A percentile compares a stretch with the other conserved stretches of the same genome.
These are phyloP conservation scores for Lithophane ornitopus DNA, from an alignment of 2,888 invertebrate genomes.

Conservation along the genomic window DNA sequence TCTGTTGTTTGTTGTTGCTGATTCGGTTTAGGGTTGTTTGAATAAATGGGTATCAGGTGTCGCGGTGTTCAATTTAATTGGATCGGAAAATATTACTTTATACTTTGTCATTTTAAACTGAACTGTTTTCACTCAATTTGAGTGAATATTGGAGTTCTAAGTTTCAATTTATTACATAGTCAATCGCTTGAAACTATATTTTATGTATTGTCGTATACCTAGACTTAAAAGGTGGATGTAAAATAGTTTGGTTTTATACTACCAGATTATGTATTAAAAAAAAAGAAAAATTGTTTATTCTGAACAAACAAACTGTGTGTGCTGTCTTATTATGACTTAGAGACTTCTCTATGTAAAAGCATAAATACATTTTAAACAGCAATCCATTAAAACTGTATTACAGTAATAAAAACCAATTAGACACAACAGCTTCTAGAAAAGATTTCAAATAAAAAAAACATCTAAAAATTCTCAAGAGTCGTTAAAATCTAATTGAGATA, in stretches of 20 bases:
- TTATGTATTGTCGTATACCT: not conserved
- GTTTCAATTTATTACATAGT: not conserved
- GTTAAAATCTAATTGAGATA: slow-evolving; percentile 61
- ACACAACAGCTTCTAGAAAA: not conserved
- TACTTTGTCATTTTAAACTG: not conserved
- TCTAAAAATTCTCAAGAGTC: slow-evolving; percentile 46
- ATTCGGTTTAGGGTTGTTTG: slow-evolving; percentile 10
- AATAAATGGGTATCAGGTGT: slow-evolving; percentile 1
- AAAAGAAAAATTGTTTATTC: no score
- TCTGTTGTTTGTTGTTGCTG: slow-evolving; percentile 13
- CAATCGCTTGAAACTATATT: not conserved
- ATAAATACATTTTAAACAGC: not conserved
- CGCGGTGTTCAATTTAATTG: not conserved
- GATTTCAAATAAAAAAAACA: slow-evolving; percentile 23
- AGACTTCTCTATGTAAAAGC: not conserved
- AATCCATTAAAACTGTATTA: slow-evolving; percentile 12
- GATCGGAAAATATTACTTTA: not conserved
- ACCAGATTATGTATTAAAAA: not conserved
- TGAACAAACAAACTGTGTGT: no score
- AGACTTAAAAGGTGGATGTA: not conserved
- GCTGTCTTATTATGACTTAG: no score
- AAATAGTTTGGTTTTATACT: not conserved
- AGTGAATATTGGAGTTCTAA: not conserved
- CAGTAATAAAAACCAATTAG: slow-evolving; percentile 10
- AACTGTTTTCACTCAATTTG: not conserved